These are phyloP conservation scores for Coelopa frigida DNA, from an alignment of 1,140 invertebrate genomes.

Conservation along the genomic window DNA sequence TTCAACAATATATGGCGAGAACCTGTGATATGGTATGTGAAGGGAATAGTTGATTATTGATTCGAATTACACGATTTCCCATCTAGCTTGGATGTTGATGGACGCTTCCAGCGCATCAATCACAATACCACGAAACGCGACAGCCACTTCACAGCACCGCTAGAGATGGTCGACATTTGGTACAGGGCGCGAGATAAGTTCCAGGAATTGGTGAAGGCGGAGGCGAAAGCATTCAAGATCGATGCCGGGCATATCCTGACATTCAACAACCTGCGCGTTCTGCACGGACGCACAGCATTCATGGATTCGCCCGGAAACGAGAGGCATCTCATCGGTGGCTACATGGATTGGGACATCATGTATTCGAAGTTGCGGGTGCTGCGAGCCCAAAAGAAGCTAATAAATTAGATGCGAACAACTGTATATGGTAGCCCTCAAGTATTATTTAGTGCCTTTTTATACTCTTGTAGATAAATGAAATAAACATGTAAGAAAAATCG, in stretches of 20 bases:
- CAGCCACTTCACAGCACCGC: slow-evolving; percentile 52
- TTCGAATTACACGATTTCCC: not conserved
- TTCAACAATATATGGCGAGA: slow-evolving; percentile 55
- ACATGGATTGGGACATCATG: slow-evolving; percentile 66
- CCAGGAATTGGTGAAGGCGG: slow-evolving; percentile 47
- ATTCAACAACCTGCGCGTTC: slow-evolving; percentile 60
- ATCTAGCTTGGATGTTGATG: slow-evolving; percentile 47
- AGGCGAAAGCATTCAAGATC: slow-evolving; percentile 55
- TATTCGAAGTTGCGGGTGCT: slow-evolving; percentile 53
- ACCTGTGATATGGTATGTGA: slow-evolving; percentile 51
- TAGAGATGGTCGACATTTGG: slow-evolving; percentile 54
- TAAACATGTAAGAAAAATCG: too few relatives aligned
- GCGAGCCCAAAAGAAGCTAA: slow-evolving; percentile 5
- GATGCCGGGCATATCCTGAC: slow-evolving; percentile 55
- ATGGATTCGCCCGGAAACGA: slow-evolving; percentile 49
- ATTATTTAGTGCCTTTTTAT: too few relatives aligned
- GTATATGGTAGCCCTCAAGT: too few relatives aligned
- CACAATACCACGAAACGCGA: slow-evolving; percentile 60
- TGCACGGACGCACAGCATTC: slow-evolving; percentile 60
- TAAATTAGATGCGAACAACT: too few relatives aligned
- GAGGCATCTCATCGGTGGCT: slow-evolving; percentile 58
- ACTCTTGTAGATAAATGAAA: too few relatives aligned
- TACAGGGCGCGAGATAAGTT: slow-evolving; percentile 54
- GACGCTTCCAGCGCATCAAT: slow-evolving; percentile 52
- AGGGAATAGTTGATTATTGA: not conserved